A percentile compares a stretch with the other conserved stretches of the same genome.
Conservation (phyloP, 1,140 invertebrate genomes). For the Saxidomus purpurata region DNA sequence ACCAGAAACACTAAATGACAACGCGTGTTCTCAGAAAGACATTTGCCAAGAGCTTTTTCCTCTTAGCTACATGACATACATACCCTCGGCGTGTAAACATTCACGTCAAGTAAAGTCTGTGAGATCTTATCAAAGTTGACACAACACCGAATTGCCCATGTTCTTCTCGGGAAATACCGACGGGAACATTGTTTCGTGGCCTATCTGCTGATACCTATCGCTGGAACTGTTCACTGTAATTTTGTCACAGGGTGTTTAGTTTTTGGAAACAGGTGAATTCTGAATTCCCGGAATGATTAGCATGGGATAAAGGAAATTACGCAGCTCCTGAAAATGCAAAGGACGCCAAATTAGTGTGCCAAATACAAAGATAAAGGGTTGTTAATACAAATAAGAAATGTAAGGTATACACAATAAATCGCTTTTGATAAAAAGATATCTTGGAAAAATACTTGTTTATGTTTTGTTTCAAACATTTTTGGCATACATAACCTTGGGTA, state of each 20-base stretch:
- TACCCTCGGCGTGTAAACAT: slow-evolving; percentile 33
- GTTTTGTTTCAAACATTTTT: background rate
- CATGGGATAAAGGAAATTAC: background rate
- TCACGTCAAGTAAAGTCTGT: background rate
- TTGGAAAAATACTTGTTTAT: background rate
- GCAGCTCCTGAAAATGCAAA: background rate
- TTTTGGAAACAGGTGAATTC: slow-evolving; percentile 33
- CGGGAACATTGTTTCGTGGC: slow-evolving; percentile 30
- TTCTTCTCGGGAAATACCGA: slow-evolving; percentile 54
- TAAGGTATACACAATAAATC: background rate
- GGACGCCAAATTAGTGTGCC: slow-evolving; percentile 3
- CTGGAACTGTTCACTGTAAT: slow-evolving; percentile 44
- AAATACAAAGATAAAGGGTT: background rate
- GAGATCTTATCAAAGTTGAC: slow-evolving; percentile 34
- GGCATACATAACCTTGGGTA: too few relatives aligned
- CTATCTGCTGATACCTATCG: slow-evolving; percentile 32
- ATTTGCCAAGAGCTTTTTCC: slow-evolving; percentile 29
- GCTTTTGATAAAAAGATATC: background rate
- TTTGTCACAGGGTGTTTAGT: slow-evolving; percentile 31
- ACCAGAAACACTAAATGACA: slow-evolving; percentile 26
- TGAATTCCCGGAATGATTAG: background rate
- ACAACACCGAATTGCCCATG: slow-evolving; percentile 47
- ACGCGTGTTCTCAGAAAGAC: background rate
- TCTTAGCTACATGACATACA: slow-evolving; percentile 32
- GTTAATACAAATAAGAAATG: slow-evolving; percentile 35